Base-by-base conservation (phyloP, 64 coral and sea anemone genomes). In the Dendronephthya gigantea region DNA sequence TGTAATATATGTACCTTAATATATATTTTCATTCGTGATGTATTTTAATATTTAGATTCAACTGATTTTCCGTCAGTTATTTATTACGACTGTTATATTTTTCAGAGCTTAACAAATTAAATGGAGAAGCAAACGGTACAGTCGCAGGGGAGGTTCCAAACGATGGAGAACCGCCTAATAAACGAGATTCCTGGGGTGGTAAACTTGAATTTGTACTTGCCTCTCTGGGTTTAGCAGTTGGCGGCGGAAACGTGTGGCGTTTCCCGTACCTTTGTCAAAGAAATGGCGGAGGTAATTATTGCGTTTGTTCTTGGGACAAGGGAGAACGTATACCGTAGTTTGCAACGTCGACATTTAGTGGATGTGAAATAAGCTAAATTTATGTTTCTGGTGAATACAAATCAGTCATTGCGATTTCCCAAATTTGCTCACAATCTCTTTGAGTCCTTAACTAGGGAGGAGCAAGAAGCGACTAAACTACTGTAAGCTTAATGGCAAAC, bases 241-340 rank as follows among this genome's bases (percentile, higher is more conserved):
- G 72, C 13, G 72, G 72, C 2, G 72, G 72, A 34, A 79, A 79
- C 22, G 72, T 79, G 28, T 79, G 72, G 72, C 19, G 72, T 9
- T 79, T 79, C 72, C 72, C 72, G 10, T 79, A 79, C 30, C 72
- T 79, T 33, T 79, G 72, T 35, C 72, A 79, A 35, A 19, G 72
- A 17, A 79, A 79, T 79, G 72, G 72, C 1, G 72, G 72, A 79
- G 72, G 72, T 79, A 17, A 66, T 5, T n/a, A 66, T 19, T 7
- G 25, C 25, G 25, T 27, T n/a, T 7, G 0, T 62, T 62, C 16
- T 62, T 15, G 55, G 19, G 19, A 23, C 7, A 7, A 7, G 55
- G 19, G 55, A 23, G 19, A 62, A 22, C 3, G 25, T 6, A 62
- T 6, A 62, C 7, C 7, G 19, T 23, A n/a, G 55, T 2, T 6